Evolutionary conservation across 2,113 vertebrate species (phyloP).

Genomic region (Brachyhypopomus occidentalis): DNA sequence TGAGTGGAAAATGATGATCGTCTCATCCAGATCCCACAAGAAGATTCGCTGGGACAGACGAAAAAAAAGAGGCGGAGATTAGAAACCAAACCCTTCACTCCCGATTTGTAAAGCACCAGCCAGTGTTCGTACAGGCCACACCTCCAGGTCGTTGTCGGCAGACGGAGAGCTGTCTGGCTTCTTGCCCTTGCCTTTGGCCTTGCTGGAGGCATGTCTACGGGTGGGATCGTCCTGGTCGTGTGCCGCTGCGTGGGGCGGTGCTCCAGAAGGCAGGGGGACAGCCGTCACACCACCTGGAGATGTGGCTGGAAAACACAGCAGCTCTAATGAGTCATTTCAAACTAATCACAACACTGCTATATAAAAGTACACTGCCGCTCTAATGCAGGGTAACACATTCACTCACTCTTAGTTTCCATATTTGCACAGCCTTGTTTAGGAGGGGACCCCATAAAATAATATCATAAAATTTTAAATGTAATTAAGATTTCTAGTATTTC

Average conservation of each 20-base stretch:
- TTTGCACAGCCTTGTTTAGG: background rate
- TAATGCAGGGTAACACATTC: background rate
- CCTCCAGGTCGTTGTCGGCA: constrained; percentile 90
- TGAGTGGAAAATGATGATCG: constrained; percentile 98
- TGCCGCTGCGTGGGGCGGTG: constrained; percentile 70
- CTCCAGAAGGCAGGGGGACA: constrained; percentile 50
- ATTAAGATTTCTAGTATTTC: no score
- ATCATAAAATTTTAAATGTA: no score
- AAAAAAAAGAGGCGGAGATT: background rate
- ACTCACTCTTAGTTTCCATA: background rate
- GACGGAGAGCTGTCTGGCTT: constrained; percentile 83
- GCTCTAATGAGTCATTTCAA: background rate
- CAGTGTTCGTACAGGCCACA: constrained; percentile 51
- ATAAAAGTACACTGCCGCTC: no score
- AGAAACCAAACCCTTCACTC: background rate
- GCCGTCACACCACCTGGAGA: constrained; percentile 64
- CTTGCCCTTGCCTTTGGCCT: constrained; percentile 90
- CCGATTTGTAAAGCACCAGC: no score
- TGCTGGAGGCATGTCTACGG: constrained; percentile 85
- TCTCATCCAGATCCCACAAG: constrained; percentile 98
- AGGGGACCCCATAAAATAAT: no score
- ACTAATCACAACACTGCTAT: background rate
- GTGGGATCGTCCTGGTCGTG: constrained; percentile 87
- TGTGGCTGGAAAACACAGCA: constrained; percentile 55
- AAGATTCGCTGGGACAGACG: constrained; percentile 83